These are phyloP conservation scores for Rhagophthalmus giganteus DNA, from an alignment of 2,888 invertebrate genomes.

Conservation along the genomic window DNA sequence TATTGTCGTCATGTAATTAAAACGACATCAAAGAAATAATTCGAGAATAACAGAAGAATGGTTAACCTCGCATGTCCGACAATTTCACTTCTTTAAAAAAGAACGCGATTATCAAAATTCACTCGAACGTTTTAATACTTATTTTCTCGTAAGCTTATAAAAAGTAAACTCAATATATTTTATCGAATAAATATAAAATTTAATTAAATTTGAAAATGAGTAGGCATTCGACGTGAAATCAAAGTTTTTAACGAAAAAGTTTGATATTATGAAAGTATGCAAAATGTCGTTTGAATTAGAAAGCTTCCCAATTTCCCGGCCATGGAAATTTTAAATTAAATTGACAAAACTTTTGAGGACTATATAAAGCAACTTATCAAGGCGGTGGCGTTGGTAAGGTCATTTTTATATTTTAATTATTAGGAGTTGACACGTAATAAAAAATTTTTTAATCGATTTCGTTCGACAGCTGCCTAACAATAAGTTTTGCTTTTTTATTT, in stretches of 20 bases:
- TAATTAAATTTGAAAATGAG: conserved; percentile 18
- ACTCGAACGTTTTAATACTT: too few species aligned
- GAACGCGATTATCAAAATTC: neutral
- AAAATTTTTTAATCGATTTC: too few species aligned
- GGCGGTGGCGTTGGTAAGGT: conserved; percentile 14
- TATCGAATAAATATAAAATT: conserved; percentile 4
- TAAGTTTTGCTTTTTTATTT: too few species aligned
- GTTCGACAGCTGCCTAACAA: too few species aligned
- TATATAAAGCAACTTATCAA: conserved; percentile 19
- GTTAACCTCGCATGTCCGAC: neutral
- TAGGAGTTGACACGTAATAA: too few species aligned
- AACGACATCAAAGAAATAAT: conserved; percentile 23
- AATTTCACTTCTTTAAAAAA: neutral
- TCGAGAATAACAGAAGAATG: conserved; percentile 12
- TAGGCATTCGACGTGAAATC: conserved; percentile 13
- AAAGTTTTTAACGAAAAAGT: conserved; percentile 22
- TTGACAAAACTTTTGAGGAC: conserved; percentile 33
- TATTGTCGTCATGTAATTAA: conserved; percentile 33
- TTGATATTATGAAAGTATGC: conserved; percentile 23
- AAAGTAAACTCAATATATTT: neutral
- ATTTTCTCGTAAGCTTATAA: too few species aligned
- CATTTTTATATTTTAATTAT: conserved; percentile 24
- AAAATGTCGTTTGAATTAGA: conserved; percentile 27
- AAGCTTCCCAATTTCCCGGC: conserved; percentile 18
- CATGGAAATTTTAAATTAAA: conserved; percentile 35